These are phyloP conservation scores for Augochlorella aurata DNA, from an alignment of 2,888 invertebrate genomes.

Conservation along the genomic window DNA sequence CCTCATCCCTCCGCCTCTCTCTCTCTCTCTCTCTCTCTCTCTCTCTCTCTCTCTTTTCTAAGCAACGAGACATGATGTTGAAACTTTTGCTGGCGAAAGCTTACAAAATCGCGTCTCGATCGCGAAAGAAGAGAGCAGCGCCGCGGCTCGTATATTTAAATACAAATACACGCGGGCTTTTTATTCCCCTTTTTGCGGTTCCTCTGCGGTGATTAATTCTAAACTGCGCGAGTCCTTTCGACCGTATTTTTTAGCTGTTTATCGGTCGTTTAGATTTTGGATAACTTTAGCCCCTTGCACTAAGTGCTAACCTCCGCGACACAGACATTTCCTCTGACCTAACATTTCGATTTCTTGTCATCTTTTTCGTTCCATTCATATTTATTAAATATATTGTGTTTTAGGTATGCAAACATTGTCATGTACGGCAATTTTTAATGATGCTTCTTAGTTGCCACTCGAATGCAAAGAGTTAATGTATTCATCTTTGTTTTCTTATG, in stretches of 20 bases:
- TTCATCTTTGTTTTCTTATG: too few relatives aligned
- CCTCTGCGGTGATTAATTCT: background rate
- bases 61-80: constrained; percentile 18
- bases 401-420: too few relatives aligned
- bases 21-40: background rate
- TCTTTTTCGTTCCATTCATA: too few relatives aligned
- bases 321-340: too few relatives aligned
- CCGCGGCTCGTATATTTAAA: background rate
- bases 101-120: constrained; percentile 8
- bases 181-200: background rate
- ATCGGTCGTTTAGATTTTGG: background rate
- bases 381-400: too few relatives aligned
- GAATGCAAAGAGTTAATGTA: too few relatives aligned
- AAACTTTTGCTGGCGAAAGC: constrained; percentile 11
- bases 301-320: too few relatives aligned
- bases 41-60: constrained; percentile 14
- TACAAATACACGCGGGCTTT: background rate
- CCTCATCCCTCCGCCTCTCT: background rate
- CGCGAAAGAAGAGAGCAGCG: background rate
- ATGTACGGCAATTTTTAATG: too few relatives aligned
- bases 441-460: too few relatives aligned
- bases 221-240: background rate
- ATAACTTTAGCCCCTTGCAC: background rate
- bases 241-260: background rate
- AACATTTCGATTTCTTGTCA: too few relatives aligned